Evolutionary conservation across 2,888 invertebrate genomes (phyloP).

Genomic region (Serrognathus titanus): DNA sequence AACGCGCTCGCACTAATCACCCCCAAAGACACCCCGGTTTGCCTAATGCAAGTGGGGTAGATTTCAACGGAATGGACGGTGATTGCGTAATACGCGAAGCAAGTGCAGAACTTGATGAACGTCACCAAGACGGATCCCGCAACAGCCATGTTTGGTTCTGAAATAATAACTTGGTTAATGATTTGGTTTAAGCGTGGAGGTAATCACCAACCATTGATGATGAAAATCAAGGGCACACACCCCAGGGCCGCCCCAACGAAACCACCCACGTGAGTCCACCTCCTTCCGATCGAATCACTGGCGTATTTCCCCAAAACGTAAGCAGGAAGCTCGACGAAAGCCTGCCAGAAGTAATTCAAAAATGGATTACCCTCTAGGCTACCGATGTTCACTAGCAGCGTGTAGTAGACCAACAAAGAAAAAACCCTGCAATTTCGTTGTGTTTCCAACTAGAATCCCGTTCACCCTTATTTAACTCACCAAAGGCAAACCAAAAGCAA

Average conservation of each 20-base stretch:
- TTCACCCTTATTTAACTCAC: constrained; percentile 41
- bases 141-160: neutral
- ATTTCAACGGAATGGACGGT: constrained; percentile 62
- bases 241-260: constrained; percentile 46
- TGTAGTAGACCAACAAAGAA: constrained; percentile 52
- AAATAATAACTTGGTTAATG: too few species aligned
- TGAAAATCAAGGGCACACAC: constrained; percentile 46
- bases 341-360: constrained; percentile 62
- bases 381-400: constrained; percentile 54
- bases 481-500: constrained; percentile 54
- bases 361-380: constrained; percentile 62
- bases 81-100: constrained; percentile 57
- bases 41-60: constrained; percentile 64
- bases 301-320: constrained; percentile 56
- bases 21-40: constrained; percentile 61
- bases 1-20: constrained; percentile 55
- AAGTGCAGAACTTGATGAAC: constrained; percentile 53
- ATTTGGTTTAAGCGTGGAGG: neutral
- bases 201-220: constrained; percentile 41
- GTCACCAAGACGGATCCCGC: constrained; percentile 40
- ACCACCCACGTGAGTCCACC: constrained; percentile 51
- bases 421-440: constrained; percentile 47
- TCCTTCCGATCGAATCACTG: constrained; percentile 54
- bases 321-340: constrained; percentile 62
- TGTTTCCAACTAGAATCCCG: neutral